Conservation (phyloP, 2,888 invertebrate genomes). For the Thereva unica region DNA sequence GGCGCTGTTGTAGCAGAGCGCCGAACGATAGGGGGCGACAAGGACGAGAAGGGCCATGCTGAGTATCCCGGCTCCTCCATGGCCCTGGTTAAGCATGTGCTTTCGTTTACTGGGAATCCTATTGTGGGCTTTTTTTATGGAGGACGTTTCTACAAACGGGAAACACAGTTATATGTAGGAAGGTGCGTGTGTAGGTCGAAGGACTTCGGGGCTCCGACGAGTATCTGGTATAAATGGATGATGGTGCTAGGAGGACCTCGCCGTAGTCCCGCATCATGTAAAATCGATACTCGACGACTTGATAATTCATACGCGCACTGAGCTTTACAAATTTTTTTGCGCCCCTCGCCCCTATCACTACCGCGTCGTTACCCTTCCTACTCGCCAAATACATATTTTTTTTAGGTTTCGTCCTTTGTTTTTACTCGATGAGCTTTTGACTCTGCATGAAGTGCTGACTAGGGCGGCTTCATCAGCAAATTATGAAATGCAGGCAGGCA, state of each 20-base stretch:
- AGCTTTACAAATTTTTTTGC: slow-evolving; percentile 12
- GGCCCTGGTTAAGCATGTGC: background rate
- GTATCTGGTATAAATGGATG: background rate
- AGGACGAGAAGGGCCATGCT: no score
- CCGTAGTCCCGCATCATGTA: slow-evolving; percentile 20
- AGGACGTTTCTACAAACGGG: slow-evolving; percentile 17
- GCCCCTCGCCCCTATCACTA: background rate
- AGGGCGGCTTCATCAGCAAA: no score
- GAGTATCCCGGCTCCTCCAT: no score
- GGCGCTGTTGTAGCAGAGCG: no score
- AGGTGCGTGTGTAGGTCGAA: slow-evolving; percentile 9
- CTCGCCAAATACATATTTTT: no score
- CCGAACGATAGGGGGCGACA: no score
- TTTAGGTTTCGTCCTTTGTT: no score
- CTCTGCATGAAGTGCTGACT: no score
- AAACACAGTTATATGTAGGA: slow-evolving; percentile 8
- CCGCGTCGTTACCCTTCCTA: background rate
- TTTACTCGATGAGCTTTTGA: no score
- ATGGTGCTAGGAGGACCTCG: slow-evolving; percentile 1
- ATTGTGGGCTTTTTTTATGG: slow-evolving; percentile 22
- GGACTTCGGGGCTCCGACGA: slow-evolving; percentile 5
- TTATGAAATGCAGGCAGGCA: no score
- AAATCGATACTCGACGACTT: slow-evolving; percentile 30
- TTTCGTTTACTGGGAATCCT: slow-evolving; percentile 1
- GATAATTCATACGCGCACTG: slow-evolving; percentile 30